Base-by-base conservation (phyloP, 1,140 invertebrate genomes). In the Drusus annulatus region DNA sequence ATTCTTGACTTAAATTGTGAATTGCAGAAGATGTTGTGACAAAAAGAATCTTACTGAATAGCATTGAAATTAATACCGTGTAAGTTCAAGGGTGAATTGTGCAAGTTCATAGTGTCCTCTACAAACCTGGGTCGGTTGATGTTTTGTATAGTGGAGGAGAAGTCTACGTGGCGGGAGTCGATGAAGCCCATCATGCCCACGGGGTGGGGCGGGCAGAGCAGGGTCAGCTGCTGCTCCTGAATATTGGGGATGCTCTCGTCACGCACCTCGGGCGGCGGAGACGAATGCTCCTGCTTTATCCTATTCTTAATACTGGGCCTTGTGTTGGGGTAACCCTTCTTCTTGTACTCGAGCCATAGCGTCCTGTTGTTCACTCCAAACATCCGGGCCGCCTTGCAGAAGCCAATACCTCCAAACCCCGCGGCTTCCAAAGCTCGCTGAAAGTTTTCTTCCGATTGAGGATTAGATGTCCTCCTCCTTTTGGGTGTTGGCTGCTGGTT, bases 321-420 rank as follows among this genome's bases (percentile, higher is more conserved):
- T 80, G 93, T 94, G 80, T 94, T 93, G 1, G 94, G 94, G 85
- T 96, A 96, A 0, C 95, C 95, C 17, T 94, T 91, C 86, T 95
- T 95, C 84, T 95, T 95, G 85, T 95, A 96, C 84, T 96, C 95
- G 16, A 96, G 89, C 95, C 95, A 96, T 0, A 96, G 86, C 0
- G 95, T 96, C 50, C 95, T 90, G 87, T 95, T 96, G 87, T 96
- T 96, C 1, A 96, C 94, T 16, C 94, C 94, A 86, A 94, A 96
- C 87, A 95, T 92, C 52, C 94, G 90, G 0, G 94, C 95, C 7
- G 95, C 95, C 84, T 95, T 95, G 86, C 95, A 96, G 87, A 96
- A 96, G 1, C 95, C 95, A 79, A 96, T 95, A 19, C 94, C 94
- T n/a, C 95, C 95, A 79, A 93, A 93, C 17, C 94, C 90, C 0